Percentiles rank a stretch among this genome's conserved stretches.
These are phyloP conservation scores for Limnephilus lunatus DNA, from an alignment of 2,888 invertebrate species.

Conservation along the genomic window DNA sequence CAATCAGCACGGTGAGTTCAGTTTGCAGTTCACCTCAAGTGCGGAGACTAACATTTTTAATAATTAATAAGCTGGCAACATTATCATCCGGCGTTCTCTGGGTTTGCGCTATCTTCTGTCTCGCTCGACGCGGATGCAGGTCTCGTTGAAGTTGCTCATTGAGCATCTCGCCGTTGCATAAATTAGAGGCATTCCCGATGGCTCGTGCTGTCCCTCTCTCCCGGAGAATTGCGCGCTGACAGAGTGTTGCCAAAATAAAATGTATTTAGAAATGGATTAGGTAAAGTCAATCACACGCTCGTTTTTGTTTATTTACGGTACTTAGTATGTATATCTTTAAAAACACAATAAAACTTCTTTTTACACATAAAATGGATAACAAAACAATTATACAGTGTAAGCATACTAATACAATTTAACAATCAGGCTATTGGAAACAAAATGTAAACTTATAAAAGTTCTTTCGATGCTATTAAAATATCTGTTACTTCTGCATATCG, in stretches of 20 bases:
- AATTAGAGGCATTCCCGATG: constrained; percentile 31
- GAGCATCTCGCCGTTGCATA: constrained; percentile 28
- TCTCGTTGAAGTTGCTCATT: constrained; percentile 16
- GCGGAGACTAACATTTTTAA: neutral
- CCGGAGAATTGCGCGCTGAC: neutral
- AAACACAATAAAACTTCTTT: no score
- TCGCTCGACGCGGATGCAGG: neutral
- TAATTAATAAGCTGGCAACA: neutral
- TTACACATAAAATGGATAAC: no score
- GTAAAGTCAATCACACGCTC: neutral
- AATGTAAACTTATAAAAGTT: no score
- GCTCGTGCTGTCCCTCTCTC: neutral
- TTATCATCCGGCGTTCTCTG: neutral
- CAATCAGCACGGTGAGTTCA: neutral
- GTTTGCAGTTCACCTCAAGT: neutral
- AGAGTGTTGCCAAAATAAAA: neutral
- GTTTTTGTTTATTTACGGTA: neutral
- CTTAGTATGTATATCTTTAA: no score
- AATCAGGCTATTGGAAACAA: no score
- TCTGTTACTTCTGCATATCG: no score
- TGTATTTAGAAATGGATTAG: neutral
- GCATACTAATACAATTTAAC: no score
- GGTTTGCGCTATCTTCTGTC: neutral
- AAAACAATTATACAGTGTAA: no score
- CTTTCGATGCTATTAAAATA: no score